Base-by-base conservation (phyloP, 2,888 invertebrate species). In the Plagodis pulveraria region DNA sequence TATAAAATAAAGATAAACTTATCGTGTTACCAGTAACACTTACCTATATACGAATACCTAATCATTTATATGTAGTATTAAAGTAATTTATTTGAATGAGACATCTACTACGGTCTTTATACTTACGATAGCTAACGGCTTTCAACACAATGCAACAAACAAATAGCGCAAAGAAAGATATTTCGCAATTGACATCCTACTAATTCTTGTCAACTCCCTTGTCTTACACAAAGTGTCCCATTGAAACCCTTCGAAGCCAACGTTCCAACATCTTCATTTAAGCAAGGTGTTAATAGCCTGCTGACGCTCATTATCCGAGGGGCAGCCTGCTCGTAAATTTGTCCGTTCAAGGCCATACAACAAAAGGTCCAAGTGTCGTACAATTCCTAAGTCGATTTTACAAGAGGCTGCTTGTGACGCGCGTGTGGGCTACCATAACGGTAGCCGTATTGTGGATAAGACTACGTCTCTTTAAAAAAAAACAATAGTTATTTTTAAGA, bases 371-470 rank as follows among this genome's bases (percentile, higher is more conserved):
- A 84, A 85, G 84, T 85, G 86, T 84, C 86, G 83, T 86, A 84
- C 81, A 82, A 83, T 82, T 82, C 83, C 81, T 84, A 85, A 89
- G 89, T 88, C 88, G 87, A 87, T 85, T 86, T 88, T 89, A 91
- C 88, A 91, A 90, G 91, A 89, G 89, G 87, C 82, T 84, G 85
- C 80, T 73, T 78, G 79, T 73, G 79, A 75, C 87, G 80, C 89
- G 91, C 91, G 92, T 92, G 92, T 92, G 92, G 91, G 86, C 91
- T 78, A 69, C 59, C 56, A 41, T 36, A 47, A 40, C 47, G 79
- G 49, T 45, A 62, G 61, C 66, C 36, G 47, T 77, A 70, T 12
- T 63, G 55, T 80, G 82, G 89, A 89, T 78, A 74, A 50, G 77
- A 58, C 55, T 7, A 5, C 4, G 4, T 22, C 22, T 22, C 22